Evolutionary conservation across 2,113 vertebrate genomes (phyloP), one percentile per base, ranked within the genome.

Genomic region (Anser cygnoides): DNA sequence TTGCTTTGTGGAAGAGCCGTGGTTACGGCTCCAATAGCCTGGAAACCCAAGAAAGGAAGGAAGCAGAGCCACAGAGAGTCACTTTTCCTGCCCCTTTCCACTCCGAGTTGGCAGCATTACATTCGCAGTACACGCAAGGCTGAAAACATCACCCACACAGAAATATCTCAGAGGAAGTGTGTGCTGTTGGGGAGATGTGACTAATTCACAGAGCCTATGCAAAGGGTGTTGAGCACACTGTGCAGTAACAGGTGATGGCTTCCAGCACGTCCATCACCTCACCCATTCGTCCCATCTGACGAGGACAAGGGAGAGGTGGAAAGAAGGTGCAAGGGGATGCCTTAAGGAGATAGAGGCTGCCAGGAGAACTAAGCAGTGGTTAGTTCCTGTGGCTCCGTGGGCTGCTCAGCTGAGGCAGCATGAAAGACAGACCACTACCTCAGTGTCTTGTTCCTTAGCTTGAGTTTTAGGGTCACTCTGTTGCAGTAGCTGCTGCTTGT

Each of bases 161-260:
- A 35, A 22, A 10, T 0, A 15, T 25, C 37, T 49, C 31, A 55
- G 73, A 46, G 21, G 73, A 73, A 62, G 41, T 1, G 1, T 20
- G 44, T 33, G 59, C 46, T 61, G 39, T 15, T 17, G 21, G 54
- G 17, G 35, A 49, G 21, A 26, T 14, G 39, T 55, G 59, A 61
- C 13, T 13, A 23, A 33, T 19, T 18, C 65, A 23, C 0, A 1
- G 57, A 35, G 37, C 13, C 72, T 0, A 1, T 0, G 11, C 44
- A 39, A 49, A 54, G 5, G 44, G 22, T 11, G 26, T 1, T 2
- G 43, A 71, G 28, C 33, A 28, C 49, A 28, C 57, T 13, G 14
- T 25, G 14, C 50, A 52, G 65, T 11, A 6, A 12, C 1, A 26
- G 65, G 44, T 5, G 22, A 73, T 79, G 28, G 37, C 31, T 52